Base-by-base conservation (phyloP, 2,888 invertebrate species). In the Habroteleia sp. region DNA sequence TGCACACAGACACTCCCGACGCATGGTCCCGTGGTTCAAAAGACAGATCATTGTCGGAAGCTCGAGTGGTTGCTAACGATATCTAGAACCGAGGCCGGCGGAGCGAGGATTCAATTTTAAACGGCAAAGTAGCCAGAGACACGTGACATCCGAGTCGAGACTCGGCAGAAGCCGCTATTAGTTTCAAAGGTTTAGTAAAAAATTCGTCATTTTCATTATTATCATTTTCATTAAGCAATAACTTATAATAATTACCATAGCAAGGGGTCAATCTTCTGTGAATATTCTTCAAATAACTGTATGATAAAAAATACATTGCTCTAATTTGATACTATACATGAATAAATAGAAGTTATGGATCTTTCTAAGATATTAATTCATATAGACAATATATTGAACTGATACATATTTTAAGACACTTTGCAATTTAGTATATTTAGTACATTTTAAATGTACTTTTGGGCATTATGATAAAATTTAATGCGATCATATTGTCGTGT, bases 71-170 rank as follows among this genome's bases (percentile, higher is more conserved):
- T 69, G 75, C 66, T 66, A 74, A 69, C 69, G 74, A 74, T 65
- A 74, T 74, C 69, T 74, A 69, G 58, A 69, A 69, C 69, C 74
- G 69, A 74, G 74, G 69, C 63, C 65, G 69, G 27, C 52, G 50
- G 56, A 66, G 66, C 56, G 69, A 69, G 69, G 69, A 72, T 76
- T 76, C 75, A 76, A 76, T 76, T 76, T 72, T 65, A 71, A 72
- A 76, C 71, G 54, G 48, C 75, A 66, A 72, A 72, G 62, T 62
- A 74, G 74, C 58, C 31, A 65, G 56, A 54, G 74, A 74, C 75
- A 68, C 75, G 69, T 75, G 75, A 75, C 75, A 65, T 75, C 75
- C 75, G 75, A 75, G 74, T 60, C 44, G 69, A 69, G 74, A 35
- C 74, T 63, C 63, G 41, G 8, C 65, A 13, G 35, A 66, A 48